Percentiles rank a stretch among this genome's conserved stretches.
Evolutionary conservation across 2,113 vertebrate species (phyloP).

Genomic region (Rhabdomys dilectus): DNA sequence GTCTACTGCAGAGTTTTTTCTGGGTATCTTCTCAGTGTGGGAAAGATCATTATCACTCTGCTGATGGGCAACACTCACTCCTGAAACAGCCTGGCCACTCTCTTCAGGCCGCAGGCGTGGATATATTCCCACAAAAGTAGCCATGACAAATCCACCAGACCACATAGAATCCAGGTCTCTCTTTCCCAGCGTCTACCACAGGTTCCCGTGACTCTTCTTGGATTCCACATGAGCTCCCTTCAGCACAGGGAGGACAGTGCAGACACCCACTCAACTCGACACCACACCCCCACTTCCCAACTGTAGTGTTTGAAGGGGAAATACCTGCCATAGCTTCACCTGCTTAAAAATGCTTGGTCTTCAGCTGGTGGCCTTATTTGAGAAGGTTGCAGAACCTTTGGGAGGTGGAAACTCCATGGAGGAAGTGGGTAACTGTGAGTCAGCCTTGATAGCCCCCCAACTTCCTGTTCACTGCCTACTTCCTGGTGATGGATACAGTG

Average conservation of each 20-base stretch:
- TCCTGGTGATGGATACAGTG: background rate
- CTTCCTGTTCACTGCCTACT: background rate
- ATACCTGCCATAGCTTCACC: background rate
- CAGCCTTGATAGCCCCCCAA: background rate
- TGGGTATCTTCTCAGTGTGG: no score
- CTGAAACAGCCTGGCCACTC: background rate
- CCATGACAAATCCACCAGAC: background rate
- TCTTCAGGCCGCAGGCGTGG: background rate
- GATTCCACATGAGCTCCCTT: background rate
- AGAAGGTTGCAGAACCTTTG: background rate
- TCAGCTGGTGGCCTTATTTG: background rate
- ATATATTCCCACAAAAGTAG: background rate
- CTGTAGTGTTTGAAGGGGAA: background rate
- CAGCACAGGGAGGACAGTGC: background rate
- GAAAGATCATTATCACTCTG: no score
- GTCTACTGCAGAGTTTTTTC: no score
- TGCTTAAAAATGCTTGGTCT: background rate
- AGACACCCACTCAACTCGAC: background rate
- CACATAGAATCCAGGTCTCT: background rate
- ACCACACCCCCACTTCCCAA: background rate
- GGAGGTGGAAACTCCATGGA: background rate
- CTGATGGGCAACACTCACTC: background rate
- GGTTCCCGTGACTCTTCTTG: background rate
- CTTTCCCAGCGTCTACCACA: background rate
- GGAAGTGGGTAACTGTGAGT: background rate